Base-by-base conservation (phyloP, 2,888 invertebrate species). In the Polydrusus cervinus region DNA sequence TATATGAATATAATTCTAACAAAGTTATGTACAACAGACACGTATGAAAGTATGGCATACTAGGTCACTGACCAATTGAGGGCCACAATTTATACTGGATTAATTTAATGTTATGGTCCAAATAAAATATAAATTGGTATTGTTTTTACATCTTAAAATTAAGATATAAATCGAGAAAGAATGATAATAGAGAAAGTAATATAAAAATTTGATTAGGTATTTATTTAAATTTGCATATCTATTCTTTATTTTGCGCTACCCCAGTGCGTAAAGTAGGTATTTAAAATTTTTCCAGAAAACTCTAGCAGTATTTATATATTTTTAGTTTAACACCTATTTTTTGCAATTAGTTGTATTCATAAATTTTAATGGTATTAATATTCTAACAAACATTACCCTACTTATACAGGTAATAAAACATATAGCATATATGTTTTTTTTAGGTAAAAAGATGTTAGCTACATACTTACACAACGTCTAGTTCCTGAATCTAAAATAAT, bases 21-120 rank as follows among this genome's bases (percentile, higher is more conserved):
- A 45, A 25, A 65, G 34, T 16, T 65, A 38, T 30, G 34, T 34
- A 34, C 34, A 49, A 65, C 18, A 34, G 34, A 34, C 65, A 65
- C 34, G 65, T 51, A 65, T 16, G 64, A 64, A 64, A 64, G 65
- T 65, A 10, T 13, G 20, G 47, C 25, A 34, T 65, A 49, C 16
- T 65, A 49, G 49, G 65, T 65, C 49, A 65, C 16, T 65, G 65
- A 49, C 65, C 65, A 60, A 18, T 60, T 38, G 57, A 38, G 57
- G 38, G 57, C 57, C 38, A 60, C 38, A 14, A 55, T 55, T 55
- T 11, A 11, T 2, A 38, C 38, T 25, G 18, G 10, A 60, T 60
- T 20, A 11, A 16, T 60, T 16, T 38, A 16, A 10, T 60, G 38
- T 11, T 60, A 10, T 60, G 57, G 38, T 60, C 38, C 38, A 40